Evolutionary conservation across 2,888 invertebrate genomes (phyloP).

Genomic region (Torymus texanus): DNA sequence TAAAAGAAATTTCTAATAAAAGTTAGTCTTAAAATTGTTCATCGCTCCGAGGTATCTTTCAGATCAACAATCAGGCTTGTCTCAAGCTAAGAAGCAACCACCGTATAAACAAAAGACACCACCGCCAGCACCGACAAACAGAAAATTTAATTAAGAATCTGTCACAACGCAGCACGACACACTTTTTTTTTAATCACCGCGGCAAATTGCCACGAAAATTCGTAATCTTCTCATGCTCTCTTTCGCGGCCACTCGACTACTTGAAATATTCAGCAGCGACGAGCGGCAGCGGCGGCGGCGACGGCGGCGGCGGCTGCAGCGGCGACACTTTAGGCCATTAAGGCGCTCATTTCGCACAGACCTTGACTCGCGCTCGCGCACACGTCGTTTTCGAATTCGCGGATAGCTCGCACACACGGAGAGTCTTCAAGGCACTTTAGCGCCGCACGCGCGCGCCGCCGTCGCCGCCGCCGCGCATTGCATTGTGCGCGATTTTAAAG

Average conservation of each 20-base stretch:
- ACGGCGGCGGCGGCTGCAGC: not conserved
- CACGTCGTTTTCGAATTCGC: slow-evolving; percentile 35
- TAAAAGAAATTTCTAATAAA: too few relatives aligned
- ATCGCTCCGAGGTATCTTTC: too few relatives aligned
- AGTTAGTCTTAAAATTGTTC: too few relatives aligned
- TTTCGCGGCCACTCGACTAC: not conserved
- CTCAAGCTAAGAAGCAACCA: too few relatives aligned
- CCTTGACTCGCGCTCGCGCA: slow-evolving; percentile 25
- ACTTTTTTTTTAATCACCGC: not conserved
- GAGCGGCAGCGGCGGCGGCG: too few relatives aligned
- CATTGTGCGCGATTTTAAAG: slow-evolving; percentile 48
- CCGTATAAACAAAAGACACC: too few relatives aligned
- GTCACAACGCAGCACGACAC: not conserved
- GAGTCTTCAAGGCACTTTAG: slow-evolving; percentile 26
- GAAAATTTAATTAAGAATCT: not conserved
- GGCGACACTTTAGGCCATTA: slow-evolving; percentile 22
- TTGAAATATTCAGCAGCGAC: slow-evolving; percentile 3
- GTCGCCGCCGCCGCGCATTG: not conserved
- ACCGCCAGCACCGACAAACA: too few relatives aligned
- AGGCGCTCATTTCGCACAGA: slow-evolving; percentile 41
- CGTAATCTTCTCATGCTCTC: not conserved
- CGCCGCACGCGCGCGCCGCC: not conserved
- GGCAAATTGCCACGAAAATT: not conserved
- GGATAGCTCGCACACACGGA: slow-evolving; percentile 11
- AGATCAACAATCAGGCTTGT: too few relatives aligned